Percentiles rank a stretch among this genome's conserved stretches.
Evolutionary conservation across 2,797 vertebrate genomes (phyloP).

Genomic region (Neosilurus hyrtlii): DNA sequence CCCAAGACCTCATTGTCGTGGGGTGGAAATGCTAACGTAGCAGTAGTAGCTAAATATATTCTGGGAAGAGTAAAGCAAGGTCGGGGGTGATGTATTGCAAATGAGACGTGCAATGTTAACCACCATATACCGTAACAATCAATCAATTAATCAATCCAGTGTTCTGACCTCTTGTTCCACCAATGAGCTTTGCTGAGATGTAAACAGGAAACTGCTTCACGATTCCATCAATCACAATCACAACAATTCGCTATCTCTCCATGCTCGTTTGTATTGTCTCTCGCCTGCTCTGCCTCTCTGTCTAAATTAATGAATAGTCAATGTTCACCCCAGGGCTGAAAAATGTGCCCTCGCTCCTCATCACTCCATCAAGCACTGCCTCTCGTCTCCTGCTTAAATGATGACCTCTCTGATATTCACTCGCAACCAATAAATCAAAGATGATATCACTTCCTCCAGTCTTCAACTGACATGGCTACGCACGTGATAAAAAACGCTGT

Average conservation of each 20-base stretch:
- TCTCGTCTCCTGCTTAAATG: slow-evolving; percentile 9
- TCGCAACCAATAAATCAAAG: slow-evolving; percentile 36
- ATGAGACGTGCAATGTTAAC: background rate
- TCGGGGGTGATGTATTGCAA: background rate
- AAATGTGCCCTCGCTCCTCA: slow-evolving; percentile 27
- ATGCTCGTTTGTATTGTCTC: background rate
- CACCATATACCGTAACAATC: background rate
- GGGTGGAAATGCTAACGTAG: no score
- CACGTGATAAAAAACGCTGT: background rate
- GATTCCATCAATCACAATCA: background rate
- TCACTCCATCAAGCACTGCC: slow-evolving; percentile 13
- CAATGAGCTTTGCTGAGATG: background rate
- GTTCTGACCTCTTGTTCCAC: background rate
- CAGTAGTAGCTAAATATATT: no score
- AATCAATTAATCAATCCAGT: background rate
- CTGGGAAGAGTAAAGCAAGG: no score
- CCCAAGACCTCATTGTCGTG: no score
- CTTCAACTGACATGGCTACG: background rate
- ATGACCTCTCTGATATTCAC: slow-evolving; percentile 30
- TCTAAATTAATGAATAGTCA: slow-evolving; percentile 27
- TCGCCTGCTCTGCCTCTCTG: background rate
- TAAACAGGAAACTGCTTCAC: background rate
- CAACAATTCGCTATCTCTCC: background rate
- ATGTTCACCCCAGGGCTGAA: slow-evolving; percentile 17
- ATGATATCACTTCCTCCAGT: slow-evolving; percentile 2